Evolutionary conservation across 2,113 vertebrate genomes (phyloP), one percentile per base, ranked within the genome.

Genomic region (Callorhinus ursinus): DNA sequence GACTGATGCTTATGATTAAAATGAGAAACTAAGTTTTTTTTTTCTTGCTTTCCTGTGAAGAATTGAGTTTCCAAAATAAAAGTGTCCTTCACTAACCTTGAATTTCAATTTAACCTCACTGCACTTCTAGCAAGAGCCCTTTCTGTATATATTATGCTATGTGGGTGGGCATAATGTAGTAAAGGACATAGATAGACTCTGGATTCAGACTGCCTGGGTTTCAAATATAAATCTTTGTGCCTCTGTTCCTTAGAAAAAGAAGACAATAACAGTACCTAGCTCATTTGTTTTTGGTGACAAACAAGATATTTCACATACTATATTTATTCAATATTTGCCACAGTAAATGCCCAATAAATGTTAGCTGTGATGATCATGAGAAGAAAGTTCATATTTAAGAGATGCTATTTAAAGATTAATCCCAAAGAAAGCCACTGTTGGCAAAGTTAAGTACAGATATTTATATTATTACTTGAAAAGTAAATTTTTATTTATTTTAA

Each of bases 21-120:
- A 86, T 57, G 19, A 83, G 13, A 90, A 61, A n/a, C 6, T 19
- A 24, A 51, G 88, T 33, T 3, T 21, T 82, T 67, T n/a, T 57
- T 65, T 97, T 59, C n/a, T 88, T 76, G 24, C 77, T 96, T 97
- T 51, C 31, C 36, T 53, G 5, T 53, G 19, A 96, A 91, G 36
- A 92, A 53, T 0, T 53, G 24, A 82, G 0, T 82, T 74, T 89
- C 16, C 6, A 82, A 33, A 71, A 42, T 26, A 46, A 95, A 74
- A 55, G 7, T 0, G 7, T 24, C 26, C 14, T 71, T 28, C 15
- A 4, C 3, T 28, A 31, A 36, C 15, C 28, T 49, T 61, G 74
- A 77, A 69, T 36, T 85, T 92, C 57, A n/a, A 4, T 82, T 69
- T 49, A 36, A 82, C 6, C 14, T 81, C 14, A 67, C 11, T 18